phyloP scores from a whole-genome alignment of 2,888 invertebrate species.

The Philereme transversata region DNA sequence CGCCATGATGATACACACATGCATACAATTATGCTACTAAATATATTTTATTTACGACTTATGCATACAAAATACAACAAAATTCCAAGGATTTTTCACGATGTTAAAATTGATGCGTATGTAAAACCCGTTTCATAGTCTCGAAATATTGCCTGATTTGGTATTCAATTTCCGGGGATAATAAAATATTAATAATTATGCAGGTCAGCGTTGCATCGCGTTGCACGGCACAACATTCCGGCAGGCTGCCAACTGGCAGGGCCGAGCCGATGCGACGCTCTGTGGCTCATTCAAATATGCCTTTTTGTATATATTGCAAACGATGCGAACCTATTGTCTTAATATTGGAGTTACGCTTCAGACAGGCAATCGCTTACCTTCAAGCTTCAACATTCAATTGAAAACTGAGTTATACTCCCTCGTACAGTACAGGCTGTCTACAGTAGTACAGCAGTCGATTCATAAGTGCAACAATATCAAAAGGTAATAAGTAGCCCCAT shows the following conservation, averaged over 20 bases:
- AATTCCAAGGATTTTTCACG: neutral
- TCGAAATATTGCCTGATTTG: constrained; percentile 13
- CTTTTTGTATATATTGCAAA: constrained; percentile 11
- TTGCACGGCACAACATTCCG: constrained; percentile 1
- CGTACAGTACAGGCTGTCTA: too few species aligned
- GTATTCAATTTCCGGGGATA: constrained; percentile 22
- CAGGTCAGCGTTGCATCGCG: constrained; percentile 10
- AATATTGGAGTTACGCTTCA: neutral
- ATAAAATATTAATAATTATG: constrained; percentile 24
- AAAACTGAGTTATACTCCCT: too few species aligned
- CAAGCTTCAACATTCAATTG: neutral
- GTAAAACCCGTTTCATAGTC: constrained; percentile 3
- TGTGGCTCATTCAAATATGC: neutral
- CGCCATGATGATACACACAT: neutral
- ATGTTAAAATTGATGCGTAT: constrained; percentile 3
- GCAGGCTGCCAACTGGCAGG: constrained; percentile 19
- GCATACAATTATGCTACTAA: neutral
- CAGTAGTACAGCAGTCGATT: too few species aligned
- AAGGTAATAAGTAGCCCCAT: too few species aligned
- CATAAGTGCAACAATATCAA: too few species aligned
- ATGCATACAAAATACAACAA: neutral
- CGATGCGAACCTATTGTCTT: neutral
- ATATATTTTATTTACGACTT: too few species aligned
- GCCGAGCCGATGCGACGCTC: neutral
- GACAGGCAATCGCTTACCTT: constrained; percentile 5